Evolutionary conservation across 1,140 invertebrate species (phyloP).

Genomic region (Philaenus spumarius): DNA sequence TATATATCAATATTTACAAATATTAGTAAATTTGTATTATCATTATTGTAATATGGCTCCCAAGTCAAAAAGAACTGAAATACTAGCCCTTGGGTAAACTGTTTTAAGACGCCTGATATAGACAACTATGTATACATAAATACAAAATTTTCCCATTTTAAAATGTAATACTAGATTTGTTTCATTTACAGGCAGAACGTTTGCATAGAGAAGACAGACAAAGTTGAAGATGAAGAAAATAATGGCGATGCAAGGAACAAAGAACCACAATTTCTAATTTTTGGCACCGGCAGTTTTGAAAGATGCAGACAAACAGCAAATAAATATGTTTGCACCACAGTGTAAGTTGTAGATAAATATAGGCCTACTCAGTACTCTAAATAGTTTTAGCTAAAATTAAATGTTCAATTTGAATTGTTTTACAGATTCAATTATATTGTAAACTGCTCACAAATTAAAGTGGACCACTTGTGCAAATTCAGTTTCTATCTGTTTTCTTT

Average conservation of each 20-base stretch:
- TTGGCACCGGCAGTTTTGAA: slow-evolving; percentile 23
- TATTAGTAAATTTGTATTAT: no score
- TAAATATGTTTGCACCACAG: slow-evolving; percentile 29
- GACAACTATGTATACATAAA: no score
- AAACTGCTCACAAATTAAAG: no score
- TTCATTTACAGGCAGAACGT: slow-evolving; percentile 22
- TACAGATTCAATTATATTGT: neutral
- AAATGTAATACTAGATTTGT: neutral
- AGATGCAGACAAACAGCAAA: slow-evolving; percentile 23
- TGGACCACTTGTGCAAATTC: no score
- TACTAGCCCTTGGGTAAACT: no score
- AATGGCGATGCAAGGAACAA: slow-evolving; percentile 6
- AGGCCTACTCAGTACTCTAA: neutral
- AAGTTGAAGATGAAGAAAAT: slow-evolving; percentile 20
- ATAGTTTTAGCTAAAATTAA: neutral
- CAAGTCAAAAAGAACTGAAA: no score
- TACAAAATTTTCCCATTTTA: neutral
- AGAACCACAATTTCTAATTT: slow-evolving; percentile 17
- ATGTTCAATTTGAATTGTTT: neutral
- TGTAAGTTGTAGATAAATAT: slow-evolving; percentile 16
- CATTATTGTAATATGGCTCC: no score
- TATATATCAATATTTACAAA: no score
- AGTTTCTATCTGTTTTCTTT: no score
- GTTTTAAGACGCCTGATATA: no score
- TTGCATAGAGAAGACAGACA: slow-evolving; percentile 19